Conservation (phyloP, 1,140 invertebrate genomes). For the Aphelinus atriplicis region DNA sequence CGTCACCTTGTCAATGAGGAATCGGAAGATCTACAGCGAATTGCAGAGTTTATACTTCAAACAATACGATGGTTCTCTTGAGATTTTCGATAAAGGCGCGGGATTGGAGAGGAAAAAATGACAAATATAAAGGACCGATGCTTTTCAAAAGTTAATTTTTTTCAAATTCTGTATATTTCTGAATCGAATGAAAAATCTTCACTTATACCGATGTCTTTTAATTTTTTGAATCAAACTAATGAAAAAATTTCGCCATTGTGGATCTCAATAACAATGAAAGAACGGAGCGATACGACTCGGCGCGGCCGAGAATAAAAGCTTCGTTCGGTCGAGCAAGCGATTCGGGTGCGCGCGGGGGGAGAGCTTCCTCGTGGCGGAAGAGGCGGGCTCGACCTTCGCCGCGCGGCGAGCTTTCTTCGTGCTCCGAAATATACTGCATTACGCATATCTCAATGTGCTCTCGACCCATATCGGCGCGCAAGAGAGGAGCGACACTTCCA, state of each 20-base stretch:
- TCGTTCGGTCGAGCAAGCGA: neutral
- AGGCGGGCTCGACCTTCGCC: neutral
- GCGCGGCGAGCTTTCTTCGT: neutral
- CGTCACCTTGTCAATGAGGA: no score
- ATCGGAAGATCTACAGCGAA: no score
- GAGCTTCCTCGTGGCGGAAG: neutral
- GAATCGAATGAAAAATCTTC: no score
- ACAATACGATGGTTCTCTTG: no score
- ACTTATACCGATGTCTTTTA: no score
- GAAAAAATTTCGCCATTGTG: no score
- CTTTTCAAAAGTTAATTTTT: no score
- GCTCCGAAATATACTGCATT: neutral
- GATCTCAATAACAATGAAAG: neutral
- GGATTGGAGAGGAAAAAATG: constrained; percentile 17
- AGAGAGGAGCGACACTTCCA: constrained; percentile 49
- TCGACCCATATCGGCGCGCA: constrained; percentile 58
- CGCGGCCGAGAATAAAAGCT: neutral
- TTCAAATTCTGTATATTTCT: no score
- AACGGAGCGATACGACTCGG: neutral
- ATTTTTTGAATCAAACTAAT: no score
- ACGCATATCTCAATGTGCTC: constrained; percentile 15
- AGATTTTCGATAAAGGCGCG: neutral
- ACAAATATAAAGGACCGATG: neutral
- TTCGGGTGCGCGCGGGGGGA: neutral
- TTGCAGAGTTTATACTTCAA: no score